These are phyloP conservation scores for Lamellibrachia columna DNA, from an alignment of 2,888 invertebrate species.

Conservation along the genomic window DNA sequence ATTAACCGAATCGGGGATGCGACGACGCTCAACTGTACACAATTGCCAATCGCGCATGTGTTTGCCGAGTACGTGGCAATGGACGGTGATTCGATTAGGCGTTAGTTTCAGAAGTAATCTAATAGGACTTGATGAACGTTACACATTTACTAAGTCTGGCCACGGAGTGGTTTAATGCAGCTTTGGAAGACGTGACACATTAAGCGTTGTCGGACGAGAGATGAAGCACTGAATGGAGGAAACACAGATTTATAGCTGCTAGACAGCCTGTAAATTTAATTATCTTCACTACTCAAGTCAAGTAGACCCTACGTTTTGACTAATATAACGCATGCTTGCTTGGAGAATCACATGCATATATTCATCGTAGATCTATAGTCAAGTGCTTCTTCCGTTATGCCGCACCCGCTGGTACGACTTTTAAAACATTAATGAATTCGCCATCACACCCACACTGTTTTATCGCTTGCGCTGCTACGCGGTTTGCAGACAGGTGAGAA, in stretches of 20 bases:
- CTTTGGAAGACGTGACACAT: background rate
- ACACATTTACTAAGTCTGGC: background rate
- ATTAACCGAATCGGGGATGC: background rate
- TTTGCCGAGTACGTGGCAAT: background rate
- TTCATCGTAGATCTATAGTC: too few relatives aligned
- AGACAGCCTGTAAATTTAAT: background rate
- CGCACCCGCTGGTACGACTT: background rate
- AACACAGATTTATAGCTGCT: background rate
- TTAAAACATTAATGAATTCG: background rate
- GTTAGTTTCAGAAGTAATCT: background rate
- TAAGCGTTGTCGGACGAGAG: background rate
- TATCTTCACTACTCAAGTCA: background rate
- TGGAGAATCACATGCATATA: too few relatives aligned
- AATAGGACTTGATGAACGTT: slow-evolving; percentile 1
- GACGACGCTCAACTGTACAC: background rate
- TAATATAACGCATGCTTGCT: background rate
- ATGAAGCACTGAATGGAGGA: background rate
- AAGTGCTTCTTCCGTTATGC: background rate
- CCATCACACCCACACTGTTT: background rate
- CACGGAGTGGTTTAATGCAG: background rate
- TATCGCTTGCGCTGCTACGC: background rate
- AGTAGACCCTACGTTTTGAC: background rate
- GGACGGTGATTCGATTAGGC: slow-evolving; percentile 6
- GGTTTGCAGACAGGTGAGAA: background rate
- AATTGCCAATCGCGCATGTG: background rate